Percentiles rank a stretch among this genome's conserved stretches.
Evolutionary conservation across 2,113 vertebrate species (phyloP).

Genomic region (Anolis sagrei): DNA sequence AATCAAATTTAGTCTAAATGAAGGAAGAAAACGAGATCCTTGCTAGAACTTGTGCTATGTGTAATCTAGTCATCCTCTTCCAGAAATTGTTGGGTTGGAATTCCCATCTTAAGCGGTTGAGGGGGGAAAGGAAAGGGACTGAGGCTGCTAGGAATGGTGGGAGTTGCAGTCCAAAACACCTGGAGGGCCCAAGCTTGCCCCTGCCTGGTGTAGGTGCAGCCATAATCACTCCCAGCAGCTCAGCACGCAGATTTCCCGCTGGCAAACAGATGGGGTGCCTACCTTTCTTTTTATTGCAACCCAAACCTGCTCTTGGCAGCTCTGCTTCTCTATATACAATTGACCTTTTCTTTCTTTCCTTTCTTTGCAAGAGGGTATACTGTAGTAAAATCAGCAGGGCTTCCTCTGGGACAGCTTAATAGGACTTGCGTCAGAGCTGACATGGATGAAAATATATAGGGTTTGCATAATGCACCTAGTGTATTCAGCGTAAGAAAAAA

Average conservation of each 20-base stretch:
- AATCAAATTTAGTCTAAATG: not conserved
- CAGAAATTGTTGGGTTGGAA: too few relatives aligned
- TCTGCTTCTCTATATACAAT: not conserved
- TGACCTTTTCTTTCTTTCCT: not conserved
- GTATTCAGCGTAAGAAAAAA: not conserved
- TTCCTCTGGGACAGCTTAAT: not conserved
- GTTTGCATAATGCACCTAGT: not conserved
- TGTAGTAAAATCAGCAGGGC: not conserved
- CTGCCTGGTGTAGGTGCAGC: too few relatives aligned
- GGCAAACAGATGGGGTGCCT: not conserved
- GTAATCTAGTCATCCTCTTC: too few relatives aligned
- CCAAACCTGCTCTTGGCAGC: not conserved
- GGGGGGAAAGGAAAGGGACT: too few relatives aligned
- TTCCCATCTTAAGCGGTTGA: too few relatives aligned
- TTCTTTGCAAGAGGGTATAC: not conserved
- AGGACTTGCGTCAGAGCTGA: accelerated
- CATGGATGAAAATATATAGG: accelerated
- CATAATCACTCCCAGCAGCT: too few relatives aligned
- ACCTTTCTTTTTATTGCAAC: not conserved
- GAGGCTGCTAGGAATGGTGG: too few relatives aligned
- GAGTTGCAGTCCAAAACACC: too few relatives aligned
- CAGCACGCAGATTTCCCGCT: not conserved
- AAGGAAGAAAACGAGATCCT: too few relatives aligned
- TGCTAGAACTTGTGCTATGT: too few relatives aligned
- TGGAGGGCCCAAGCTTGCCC: too few relatives aligned